A percentile compares a stretch with the other conserved stretches of the same genome.
Conservation (phyloP, 2,797 vertebrate species). For the Pangasius macronema region DNA sequence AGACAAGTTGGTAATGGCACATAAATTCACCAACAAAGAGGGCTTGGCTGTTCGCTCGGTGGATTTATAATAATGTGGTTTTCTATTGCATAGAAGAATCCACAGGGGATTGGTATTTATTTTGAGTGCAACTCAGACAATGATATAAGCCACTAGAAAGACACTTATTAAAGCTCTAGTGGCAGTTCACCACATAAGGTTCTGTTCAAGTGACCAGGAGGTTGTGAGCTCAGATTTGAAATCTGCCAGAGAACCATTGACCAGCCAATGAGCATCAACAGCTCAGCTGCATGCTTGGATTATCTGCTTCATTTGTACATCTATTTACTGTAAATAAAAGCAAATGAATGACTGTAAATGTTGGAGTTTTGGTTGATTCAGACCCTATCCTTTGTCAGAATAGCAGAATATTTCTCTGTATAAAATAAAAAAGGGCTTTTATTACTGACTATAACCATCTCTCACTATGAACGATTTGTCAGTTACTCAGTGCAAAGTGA, state of each 20-base stretch:
- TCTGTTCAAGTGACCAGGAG: background rate
- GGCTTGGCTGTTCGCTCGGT: background rate
- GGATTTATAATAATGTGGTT: background rate
- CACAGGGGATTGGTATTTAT: constrained; percentile 13
- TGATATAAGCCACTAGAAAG: background rate
- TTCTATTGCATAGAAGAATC: background rate
- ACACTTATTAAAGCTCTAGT: background rate
- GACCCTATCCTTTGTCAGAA: background rate
- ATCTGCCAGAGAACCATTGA: background rate
- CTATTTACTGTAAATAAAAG: background rate
- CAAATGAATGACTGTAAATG: background rate
- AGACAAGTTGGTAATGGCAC: background rate
- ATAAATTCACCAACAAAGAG: background rate
- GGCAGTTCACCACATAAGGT: background rate
- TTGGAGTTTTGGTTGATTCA: background rate
- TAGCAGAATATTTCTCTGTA: background rate
- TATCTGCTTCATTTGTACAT: background rate
- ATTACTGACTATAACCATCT: background rate
- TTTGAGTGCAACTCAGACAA: constrained; percentile 8
- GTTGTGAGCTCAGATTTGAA: constrained; percentile 1
- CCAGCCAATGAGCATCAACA: background rate
- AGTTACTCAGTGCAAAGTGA: background rate
- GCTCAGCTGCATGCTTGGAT: background rate
- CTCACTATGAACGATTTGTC: background rate
- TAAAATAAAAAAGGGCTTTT: background rate